Conservation (phyloP, 2,113 vertebrate species). For the Gasterosteus nipponicus region DNA sequence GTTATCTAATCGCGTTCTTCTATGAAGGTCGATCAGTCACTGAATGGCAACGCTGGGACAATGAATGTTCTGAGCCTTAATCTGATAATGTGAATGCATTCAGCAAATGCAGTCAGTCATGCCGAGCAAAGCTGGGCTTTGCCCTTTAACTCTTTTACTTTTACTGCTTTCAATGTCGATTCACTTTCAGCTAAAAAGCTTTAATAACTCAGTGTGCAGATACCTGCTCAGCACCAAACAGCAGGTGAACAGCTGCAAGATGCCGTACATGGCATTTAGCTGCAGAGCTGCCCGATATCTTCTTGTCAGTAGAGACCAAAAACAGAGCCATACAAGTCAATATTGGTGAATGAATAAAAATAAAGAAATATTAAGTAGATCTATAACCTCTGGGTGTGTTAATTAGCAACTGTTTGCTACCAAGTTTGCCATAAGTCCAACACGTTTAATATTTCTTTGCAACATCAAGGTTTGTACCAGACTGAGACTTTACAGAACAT, state of each 20-base stretch:
- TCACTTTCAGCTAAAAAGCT: background rate
- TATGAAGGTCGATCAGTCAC: background rate
- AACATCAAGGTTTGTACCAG: background rate
- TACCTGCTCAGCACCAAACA: background rate
- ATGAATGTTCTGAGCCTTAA: background rate
- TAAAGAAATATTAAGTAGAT: background rate
- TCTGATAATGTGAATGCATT: background rate
- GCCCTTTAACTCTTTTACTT: background rate
- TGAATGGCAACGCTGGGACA: background rate
- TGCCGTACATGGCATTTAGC: background rate
- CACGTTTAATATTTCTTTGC: background rate
- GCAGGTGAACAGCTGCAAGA: background rate
- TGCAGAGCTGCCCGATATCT: background rate
- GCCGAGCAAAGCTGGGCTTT: too few species aligned
- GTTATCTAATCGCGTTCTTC: background rate
- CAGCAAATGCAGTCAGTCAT: background rate
- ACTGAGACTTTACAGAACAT: background rate
- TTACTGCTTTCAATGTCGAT: background rate
- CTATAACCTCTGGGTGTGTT: background rate
- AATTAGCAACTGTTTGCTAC: background rate
- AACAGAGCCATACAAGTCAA: background rate
- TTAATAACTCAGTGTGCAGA: background rate
- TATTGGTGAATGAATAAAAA: background rate
- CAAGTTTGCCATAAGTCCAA: background rate
- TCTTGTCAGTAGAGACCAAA: background rate